Percentiles rank a stretch among this genome's conserved stretches.
phyloP scores from a whole-genome alignment of 92 coral and sea anemone genomes.

The Epizoanthus rinbou region DNA sequence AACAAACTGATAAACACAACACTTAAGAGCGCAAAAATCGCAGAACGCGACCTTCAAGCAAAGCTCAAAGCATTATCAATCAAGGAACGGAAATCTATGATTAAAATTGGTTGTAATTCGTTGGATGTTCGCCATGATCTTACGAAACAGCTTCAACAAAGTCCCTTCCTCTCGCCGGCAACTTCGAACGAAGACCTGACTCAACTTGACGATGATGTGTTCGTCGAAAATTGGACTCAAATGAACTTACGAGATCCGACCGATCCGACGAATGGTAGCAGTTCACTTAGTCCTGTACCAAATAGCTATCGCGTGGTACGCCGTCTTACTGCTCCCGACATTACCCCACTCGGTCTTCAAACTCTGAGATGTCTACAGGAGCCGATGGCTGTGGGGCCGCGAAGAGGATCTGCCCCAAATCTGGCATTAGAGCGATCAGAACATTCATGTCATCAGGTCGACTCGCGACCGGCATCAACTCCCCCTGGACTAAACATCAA shows the following conservation, averaged over 20 bases:
- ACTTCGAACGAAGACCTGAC: background rate
- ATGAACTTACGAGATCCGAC: background rate
- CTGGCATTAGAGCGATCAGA: background rate
- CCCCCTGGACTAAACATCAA: background rate
- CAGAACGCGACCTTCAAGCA: conserved; percentile 77
- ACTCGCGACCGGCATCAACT: background rate
- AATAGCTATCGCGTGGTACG: background rate
- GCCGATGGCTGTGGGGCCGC: background rate
- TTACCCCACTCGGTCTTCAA: background rate
- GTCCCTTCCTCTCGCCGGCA: conserved; percentile 2
- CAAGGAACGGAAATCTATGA: conserved; percentile 74
- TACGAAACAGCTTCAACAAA: background rate
- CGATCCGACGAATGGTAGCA: background rate
- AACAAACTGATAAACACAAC: conserved; percentile 60
- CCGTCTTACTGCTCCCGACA: background rate
- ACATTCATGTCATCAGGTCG: background rate
- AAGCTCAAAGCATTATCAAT: conserved; percentile 67
- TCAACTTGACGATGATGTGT: conserved; percentile 2
- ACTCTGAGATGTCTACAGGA: background rate
- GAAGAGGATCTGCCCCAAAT: conserved; percentile 25
- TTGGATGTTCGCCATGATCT: conserved; percentile 70
- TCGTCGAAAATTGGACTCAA: background rate
- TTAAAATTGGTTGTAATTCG: conserved; percentile 61
- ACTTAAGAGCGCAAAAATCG: conserved; percentile 66
- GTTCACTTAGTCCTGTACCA: background rate